Conservation (phyloP, 2,888 invertebrate genomes). For the Plebejus argus region DNA sequence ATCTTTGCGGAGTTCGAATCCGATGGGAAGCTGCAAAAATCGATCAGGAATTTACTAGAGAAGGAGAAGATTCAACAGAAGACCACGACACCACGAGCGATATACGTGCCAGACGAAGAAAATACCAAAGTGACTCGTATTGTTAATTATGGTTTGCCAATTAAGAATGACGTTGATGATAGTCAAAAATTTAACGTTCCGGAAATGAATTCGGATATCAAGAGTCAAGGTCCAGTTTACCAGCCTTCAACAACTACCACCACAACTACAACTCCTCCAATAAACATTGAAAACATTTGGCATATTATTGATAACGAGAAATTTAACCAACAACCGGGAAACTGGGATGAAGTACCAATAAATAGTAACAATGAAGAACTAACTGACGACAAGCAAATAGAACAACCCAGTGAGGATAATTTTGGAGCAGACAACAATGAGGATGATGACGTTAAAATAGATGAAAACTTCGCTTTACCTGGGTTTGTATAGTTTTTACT, state of each 20-base stretch:
- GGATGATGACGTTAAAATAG: slow-evolving; percentile 46
- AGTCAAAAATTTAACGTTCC: slow-evolving; percentile 44
- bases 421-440: slow-evolving; percentile 41
- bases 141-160: slow-evolving; percentile 50
- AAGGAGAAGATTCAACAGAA: slow-evolving; percentile 56
- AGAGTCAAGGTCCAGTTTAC: slow-evolving; percentile 51
- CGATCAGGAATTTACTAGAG: slow-evolving; percentile 67
- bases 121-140: slow-evolving; percentile 45
- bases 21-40: slow-evolving; percentile 58
- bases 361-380: slow-evolving; percentile 44
- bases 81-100: slow-evolving; percentile 55
- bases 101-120: slow-evolving; percentile 64
- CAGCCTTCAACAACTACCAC: slow-evolving; percentile 49
- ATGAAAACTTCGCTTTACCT: slow-evolving; percentile 68
- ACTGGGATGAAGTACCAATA: slow-evolving; percentile 63
- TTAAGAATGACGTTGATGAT: slow-evolving; percentile 42
- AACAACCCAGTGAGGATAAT: slow-evolving; percentile 33
- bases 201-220: slow-evolving; percentile 55
- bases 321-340: slow-evolving; percentile 55
- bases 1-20: slow-evolving; percentile 76
- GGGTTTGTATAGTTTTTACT: slow-evolving; percentile 52
- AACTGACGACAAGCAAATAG: slow-evolving; percentile 31
- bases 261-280: slow-evolving; percentile 54
- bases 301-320: slow-evolving; percentile 73
- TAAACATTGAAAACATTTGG: slow-evolving; percentile 69